Evolutionary conservation across 2,888 invertebrate genomes (phyloP).

Genomic region (Aphodius sticticus): DNA sequence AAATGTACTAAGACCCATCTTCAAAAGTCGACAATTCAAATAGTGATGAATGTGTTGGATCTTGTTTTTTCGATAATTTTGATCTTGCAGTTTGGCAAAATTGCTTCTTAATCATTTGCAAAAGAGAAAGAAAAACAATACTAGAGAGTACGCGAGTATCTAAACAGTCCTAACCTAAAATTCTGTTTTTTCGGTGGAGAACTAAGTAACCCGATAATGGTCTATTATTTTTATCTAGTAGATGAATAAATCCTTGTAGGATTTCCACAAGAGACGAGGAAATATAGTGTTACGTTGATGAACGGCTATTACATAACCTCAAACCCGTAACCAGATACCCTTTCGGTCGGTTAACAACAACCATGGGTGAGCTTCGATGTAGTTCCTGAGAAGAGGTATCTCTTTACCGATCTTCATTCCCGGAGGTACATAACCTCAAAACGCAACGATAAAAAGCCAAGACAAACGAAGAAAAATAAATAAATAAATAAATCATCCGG

Average conservation of each 20-base stretch:
- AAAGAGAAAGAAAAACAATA: too few relatives aligned
- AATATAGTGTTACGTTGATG: neutral
- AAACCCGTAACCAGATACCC: neutral
- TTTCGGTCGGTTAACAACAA: neutral
- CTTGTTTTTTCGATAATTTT: slow-evolving; percentile 10
- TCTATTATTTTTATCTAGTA: neutral
- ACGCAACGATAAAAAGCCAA: neutral
- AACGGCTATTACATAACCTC: neutral
- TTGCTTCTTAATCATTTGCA: too few relatives aligned
- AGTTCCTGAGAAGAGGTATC: neutral
- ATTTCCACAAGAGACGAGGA: neutral
- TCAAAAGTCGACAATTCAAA: slow-evolving; percentile 7
- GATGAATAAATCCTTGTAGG: neutral
- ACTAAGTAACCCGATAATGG: neutral
- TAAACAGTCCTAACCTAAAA: too few relatives aligned
- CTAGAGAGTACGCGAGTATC: too few relatives aligned
- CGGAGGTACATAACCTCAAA: neutral
- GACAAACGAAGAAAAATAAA: neutral
- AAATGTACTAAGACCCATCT: neutral
- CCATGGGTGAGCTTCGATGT: neutral
- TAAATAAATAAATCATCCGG: neutral
- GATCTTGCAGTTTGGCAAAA: too few relatives aligned
- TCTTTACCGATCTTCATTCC: neutral
- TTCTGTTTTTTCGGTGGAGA: neutral
- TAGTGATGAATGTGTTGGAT: neutral